These are phyloP conservation scores for Hemistola chrysoprasaria DNA, from an alignment of 2,888 invertebrate species.

Conservation along the genomic window DNA sequence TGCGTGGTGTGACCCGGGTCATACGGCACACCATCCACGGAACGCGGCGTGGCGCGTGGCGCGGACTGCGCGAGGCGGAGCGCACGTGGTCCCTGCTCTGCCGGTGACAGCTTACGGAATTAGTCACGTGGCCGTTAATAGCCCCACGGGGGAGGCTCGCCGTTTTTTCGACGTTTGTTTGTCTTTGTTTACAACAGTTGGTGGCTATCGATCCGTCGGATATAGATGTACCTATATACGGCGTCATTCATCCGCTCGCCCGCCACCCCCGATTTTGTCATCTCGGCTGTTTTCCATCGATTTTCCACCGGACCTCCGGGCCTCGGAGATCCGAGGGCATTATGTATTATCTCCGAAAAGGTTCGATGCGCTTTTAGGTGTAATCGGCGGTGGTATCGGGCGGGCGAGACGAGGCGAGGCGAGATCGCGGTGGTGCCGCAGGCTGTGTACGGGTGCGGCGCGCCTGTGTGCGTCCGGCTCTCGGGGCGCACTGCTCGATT, in stretches of 20 bases:
- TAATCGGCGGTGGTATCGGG: conserved; percentile 42
- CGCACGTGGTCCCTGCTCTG: conserved; percentile 39
- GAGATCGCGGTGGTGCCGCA: conserved; percentile 33
- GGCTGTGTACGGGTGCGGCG: conserved; percentile 33
- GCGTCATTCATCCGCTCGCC: conserved; percentile 64
- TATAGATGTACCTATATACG: conserved; percentile 59
- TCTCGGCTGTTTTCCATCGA: conserved; percentile 70
- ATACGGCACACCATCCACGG: no score
- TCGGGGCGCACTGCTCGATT: conserved; percentile 75
- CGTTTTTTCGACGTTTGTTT: conserved; percentile 49
- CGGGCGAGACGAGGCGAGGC: no score
- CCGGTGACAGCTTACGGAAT: conserved; percentile 77
- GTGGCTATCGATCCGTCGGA: conserved; percentile 74
- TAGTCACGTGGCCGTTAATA: conserved; percentile 79
- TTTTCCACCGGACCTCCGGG: conserved; percentile 51
- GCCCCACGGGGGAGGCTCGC: conserved; percentile 61
- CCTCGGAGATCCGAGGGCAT: conserved; percentile 36
- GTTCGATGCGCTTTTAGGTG: conserved; percentile 65
- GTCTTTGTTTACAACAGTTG: conserved; percentile 75
- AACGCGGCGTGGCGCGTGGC: no score
- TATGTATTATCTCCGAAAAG: conserved; percentile 56
- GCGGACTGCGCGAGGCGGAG: conserved; percentile 25
- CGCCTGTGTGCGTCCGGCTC: conserved; percentile 65
- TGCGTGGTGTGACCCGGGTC: no score
- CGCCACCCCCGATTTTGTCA: conserved; percentile 52